Evolutionary conservation across 2,888 invertebrate genomes (phyloP).

Genomic region (Brachypalpus laphriformis): DNA sequence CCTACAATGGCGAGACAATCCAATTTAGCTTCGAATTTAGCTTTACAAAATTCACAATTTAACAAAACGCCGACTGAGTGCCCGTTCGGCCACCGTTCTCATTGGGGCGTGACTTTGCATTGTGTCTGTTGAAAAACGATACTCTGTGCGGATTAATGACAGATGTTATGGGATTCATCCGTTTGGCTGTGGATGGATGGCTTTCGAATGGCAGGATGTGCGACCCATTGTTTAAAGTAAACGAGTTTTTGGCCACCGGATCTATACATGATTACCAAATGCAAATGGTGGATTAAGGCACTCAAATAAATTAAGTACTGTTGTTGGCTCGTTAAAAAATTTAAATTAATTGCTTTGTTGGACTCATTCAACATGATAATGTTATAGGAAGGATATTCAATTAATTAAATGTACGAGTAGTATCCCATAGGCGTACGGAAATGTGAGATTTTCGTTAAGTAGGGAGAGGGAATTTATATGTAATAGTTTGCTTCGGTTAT

Average conservation of each 20-base stretch:
- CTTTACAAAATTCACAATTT: slow-evolving; percentile 16
- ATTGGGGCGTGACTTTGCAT: slow-evolving; percentile 14
- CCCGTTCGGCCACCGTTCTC: background rate
- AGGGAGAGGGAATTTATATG: background rate
- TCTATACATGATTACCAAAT: slow-evolving; percentile 12
- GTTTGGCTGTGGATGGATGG: slow-evolving; percentile 2
- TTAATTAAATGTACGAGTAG: slow-evolving; percentile 5
- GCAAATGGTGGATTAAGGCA: slow-evolving; percentile 7
- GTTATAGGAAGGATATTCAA: slow-evolving; percentile 1
- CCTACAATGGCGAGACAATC: slow-evolving; percentile 7
- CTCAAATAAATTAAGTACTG: slow-evolving; percentile 11
- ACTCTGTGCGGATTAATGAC: slow-evolving; percentile 45
- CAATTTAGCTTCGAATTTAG: slow-evolving; percentile 43
- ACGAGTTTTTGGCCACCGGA: background rate
- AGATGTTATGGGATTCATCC: slow-evolving; percentile 43
- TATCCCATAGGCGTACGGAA: background rate
- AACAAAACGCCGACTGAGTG: background rate
- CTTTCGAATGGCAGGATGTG: slow-evolving; percentile 17
- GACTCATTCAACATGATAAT: background rate
- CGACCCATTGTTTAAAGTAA: background rate
- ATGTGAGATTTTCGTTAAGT: background rate
- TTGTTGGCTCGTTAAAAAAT: background rate
- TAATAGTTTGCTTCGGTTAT: too few species aligned
- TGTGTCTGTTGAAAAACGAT: background rate
- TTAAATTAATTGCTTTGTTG: slow-evolving; percentile 12